Conservation (phyloP, 2,113 vertebrate genomes). For the Alouatta palliata region DNA sequence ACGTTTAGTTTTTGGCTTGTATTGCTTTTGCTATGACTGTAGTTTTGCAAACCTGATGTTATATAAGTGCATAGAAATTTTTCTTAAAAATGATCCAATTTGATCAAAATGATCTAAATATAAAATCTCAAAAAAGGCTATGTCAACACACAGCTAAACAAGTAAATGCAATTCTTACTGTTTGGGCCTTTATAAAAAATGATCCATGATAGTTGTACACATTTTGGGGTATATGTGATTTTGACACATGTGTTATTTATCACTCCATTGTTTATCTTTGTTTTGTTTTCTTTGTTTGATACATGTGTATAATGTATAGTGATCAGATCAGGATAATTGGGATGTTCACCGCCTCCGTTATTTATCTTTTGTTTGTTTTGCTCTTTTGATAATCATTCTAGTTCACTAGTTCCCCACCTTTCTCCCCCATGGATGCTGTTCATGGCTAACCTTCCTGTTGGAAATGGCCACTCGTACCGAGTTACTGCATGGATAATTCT, state of each 20-base stretch:
- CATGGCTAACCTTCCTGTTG: background rate
- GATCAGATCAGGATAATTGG: background rate
- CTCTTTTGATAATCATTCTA: background rate
- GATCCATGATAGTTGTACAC: background rate
- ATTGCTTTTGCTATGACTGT: background rate
- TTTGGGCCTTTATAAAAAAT: background rate
- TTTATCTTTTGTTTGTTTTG: background rate
- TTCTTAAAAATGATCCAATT: conserved; percentile 42
- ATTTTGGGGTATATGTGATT: background rate
- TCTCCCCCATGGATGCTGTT: background rate
- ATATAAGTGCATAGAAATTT: background rate
- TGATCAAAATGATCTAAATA: background rate
- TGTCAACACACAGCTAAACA: background rate
- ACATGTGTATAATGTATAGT: background rate
- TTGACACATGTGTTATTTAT: background rate
- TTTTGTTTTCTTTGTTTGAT: background rate
- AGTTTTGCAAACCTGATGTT: background rate
- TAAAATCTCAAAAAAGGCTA: background rate
- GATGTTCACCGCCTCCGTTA: background rate
- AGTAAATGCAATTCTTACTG: background rate
- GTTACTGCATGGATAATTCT: background rate
- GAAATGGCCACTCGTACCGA: rapidly evolving
- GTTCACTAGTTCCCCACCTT: background rate
- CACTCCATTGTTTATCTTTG: background rate
- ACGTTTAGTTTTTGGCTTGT: background rate